Evolutionary conservation across 2,888 invertebrate species (phyloP).

Genomic region (Acrobasis repandana): DNA sequence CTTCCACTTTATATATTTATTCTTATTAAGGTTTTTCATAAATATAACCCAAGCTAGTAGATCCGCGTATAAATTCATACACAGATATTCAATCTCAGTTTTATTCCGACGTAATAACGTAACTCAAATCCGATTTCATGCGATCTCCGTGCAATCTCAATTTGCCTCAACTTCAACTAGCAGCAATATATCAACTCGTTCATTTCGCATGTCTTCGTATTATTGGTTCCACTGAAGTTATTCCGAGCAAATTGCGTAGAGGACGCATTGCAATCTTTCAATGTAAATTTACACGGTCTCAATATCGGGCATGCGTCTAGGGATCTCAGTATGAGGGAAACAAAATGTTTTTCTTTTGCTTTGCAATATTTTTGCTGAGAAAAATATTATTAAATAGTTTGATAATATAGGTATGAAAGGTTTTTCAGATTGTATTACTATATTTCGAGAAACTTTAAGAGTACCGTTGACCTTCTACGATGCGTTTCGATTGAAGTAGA

Average conservation of each 20-base stretch:
- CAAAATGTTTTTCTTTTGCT: conserved; percentile 2
- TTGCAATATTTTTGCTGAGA: not conserved
- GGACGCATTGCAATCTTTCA: conserved; percentile 22
- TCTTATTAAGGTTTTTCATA: too few species aligned
- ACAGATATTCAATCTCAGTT: not conserved
- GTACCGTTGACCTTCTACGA: too few species aligned
- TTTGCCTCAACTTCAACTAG: conserved; percentile 13
- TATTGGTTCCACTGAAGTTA: conserved; percentile 23
- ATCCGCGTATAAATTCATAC: not conserved
- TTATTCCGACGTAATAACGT: conserved; percentile 16
- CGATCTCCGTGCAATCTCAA: conserved; percentile 19
- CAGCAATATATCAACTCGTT: conserved; percentile 18
- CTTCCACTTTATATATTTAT: too few species aligned
- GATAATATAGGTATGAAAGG: too few species aligned
- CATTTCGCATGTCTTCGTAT: conserved; percentile 20
- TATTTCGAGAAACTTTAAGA: too few species aligned
- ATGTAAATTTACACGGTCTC: conserved; percentile 18
- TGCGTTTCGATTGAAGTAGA: too few species aligned
- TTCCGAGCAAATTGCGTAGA: conserved; percentile 22
- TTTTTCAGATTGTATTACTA: too few species aligned
- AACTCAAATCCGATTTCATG: conserved; percentile 19
- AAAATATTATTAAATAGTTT: too few species aligned
- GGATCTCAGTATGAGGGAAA: not conserved
- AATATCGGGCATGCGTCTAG: conserved; percentile 19
- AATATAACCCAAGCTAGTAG: too few species aligned